Evolutionary conservation across 2,888 invertebrate species (phyloP).

Genomic region (Julus scandinavius): DNA sequence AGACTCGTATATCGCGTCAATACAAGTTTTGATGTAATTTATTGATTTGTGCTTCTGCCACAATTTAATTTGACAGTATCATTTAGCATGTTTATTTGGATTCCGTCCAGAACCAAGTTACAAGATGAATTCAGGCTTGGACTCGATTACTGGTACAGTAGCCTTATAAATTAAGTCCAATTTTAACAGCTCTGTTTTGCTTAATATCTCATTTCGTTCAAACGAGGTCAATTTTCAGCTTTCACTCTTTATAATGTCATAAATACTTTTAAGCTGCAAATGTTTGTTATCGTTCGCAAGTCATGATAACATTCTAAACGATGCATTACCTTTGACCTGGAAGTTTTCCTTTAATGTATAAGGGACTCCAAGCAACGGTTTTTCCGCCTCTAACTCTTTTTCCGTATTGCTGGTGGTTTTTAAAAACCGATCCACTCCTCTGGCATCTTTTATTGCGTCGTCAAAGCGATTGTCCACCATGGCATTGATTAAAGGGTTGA

Average conservation of each 20-base stretch:
- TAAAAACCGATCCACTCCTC: constrained; percentile 76
- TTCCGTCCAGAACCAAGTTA: no score
- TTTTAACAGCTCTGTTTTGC: neutral
- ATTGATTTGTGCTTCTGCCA: no score
- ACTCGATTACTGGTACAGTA: no score
- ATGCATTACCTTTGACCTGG: constrained; percentile 63
- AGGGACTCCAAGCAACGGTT: constrained; percentile 71
- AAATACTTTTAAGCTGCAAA: neutral
- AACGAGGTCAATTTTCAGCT: neutral
- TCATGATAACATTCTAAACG: neutral
- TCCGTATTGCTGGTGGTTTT: constrained; percentile 71
- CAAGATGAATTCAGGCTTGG: no score
- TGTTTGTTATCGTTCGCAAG: no score
- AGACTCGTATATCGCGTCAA: no score
- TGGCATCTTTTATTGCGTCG: constrained; percentile 82
- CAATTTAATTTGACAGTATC: no score
- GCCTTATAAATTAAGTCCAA: neutral
- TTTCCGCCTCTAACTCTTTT: constrained; percentile 73
- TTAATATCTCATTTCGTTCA: neutral
- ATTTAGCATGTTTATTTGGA: no score
- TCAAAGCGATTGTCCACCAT: constrained; percentile 83
- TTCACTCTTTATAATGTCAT: neutral
- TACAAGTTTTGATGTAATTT: no score
- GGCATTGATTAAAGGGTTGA: constrained; percentile 84
- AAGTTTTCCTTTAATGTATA: constrained; percentile 66